These are phyloP conservation scores for Drosophila anomalata DNA, from an alignment of 2,888 invertebrate species.

Conservation along the genomic window DNA sequence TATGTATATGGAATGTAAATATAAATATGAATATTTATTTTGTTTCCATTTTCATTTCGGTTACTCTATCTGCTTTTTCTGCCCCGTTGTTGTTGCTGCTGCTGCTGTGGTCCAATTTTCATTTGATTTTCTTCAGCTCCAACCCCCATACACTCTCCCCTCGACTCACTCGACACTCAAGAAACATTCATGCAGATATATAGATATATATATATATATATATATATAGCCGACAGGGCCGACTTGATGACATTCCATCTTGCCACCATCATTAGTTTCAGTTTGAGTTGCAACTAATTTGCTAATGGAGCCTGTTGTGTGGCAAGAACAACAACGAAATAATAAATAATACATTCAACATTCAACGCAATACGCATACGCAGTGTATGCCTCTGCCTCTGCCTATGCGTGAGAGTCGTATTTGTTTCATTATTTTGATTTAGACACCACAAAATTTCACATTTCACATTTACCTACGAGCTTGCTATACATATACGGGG, in stretches of 20 bases:
- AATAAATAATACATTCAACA: constrained; percentile 15
- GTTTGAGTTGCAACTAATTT: constrained; percentile 19
- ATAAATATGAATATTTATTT: constrained; percentile 28
- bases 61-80: constrained; percentile 9
- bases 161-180: constrained; percentile 4
- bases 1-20: constrained; percentile 14
- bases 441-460: constrained; percentile 32
- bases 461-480: constrained; percentile 20
- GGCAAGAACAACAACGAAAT: constrained; percentile 25
- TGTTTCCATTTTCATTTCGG: background rate
- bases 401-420: background rate
- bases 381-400: constrained; percentile 5
- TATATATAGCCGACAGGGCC: constrained; percentile 4
- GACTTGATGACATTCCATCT: constrained; percentile 38
- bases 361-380: constrained; percentile 23
- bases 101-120: constrained; percentile 66
- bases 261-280: constrained; percentile 21
- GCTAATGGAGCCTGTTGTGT: constrained; percentile 35
- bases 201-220: background rate
- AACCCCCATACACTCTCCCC: constrained; percentile 30
- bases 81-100: constrained; percentile 30
- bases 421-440: constrained; percentile 38
- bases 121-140: constrained; percentile 54
- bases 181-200: background rate
- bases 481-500: background rate